Evolutionary conservation across 2,113 vertebrate species (phyloP), one percentile per base, ranked within the genome.

Genomic region (Meles meles): DNA sequence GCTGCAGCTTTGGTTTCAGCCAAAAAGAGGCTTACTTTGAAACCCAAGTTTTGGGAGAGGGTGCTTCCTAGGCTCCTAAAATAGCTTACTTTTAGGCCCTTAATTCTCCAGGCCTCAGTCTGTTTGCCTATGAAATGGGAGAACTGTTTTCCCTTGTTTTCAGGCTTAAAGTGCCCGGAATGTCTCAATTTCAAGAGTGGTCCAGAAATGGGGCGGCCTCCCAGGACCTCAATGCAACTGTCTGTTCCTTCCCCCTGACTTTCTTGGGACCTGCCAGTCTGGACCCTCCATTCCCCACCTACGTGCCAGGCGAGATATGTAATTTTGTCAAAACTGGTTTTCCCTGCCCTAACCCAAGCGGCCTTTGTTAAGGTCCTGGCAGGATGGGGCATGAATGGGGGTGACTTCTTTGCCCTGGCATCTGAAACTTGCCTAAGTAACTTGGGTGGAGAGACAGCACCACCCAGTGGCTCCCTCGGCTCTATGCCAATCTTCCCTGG

Each of bases 341-440:
- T 96, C 97, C 95, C 93, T 96, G 88, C 81, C 94, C 84, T 97
- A 97, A 97, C 95, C 93, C 80, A 97, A 93, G 91, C 59, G 10
- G 96, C 82, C 94, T 98, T 98, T 98, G 96, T 98, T 97, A 97
- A 92, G 88, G 88, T 69, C 89, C 86, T 97, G 91, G 97, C 93
- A 98, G 91, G 96, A 98, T 95, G 83, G 94, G 96, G 94, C 98
- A 97, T 96, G 96, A 97, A 97, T 97, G 82, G 69, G 94, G 91
- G 96, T 97, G 96, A 97, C 96, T 98, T 98, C 91, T 96, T 97
- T 97, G 93, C 97, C 97, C 94, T 93, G 97, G 96, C 92, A 97
- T 97, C 88, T 94, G 93, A 94, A 96, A 95, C 34, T 47, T 44
- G 15, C 74, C 74, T 87, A 3, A 86, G 85, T 72, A 59, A 84